Base-by-base conservation (phyloP, 2,113 vertebrate genomes). In the Pyxicephalus adspersus region DNA sequence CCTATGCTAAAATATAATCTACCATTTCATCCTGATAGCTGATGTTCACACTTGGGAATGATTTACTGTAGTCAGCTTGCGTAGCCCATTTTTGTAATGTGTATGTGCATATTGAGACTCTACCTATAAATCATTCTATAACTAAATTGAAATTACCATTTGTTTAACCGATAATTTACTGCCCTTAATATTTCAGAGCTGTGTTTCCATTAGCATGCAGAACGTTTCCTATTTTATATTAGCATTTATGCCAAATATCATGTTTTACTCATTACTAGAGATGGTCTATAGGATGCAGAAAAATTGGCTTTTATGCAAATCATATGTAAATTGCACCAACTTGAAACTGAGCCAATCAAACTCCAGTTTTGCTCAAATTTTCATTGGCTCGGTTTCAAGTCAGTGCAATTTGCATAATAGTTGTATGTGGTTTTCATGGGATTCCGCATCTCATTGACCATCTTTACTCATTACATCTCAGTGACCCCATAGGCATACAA, bases 141-240 rank as follows among this genome's bases (percentile, higher is more conserved):
- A 79, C 29, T 70, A 68, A 60, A 79, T 79, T 34, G n/a, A 25
- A 70, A 79, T 68, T 45, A 58, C 64, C 77, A 79, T 70, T 79
- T 45, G 52, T 68, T 50, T 68, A 79, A 25, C 63, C 50, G 23
- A 28, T 13, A 79, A 60, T 68, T 79, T 58, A 68, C 64, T 68
- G 52, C 31, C 52, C 50, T 58, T 60, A 68, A 68, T 60, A 79
- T 45, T 68, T 79, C 77, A 68, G 58, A 58, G 51, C 52, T 68
- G 28, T 68, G 34, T 26, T 55, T 60, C 63, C 65, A 79, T 79
- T 79, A 57, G 77, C 77, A 60, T 60, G 77, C 64, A 79, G 25
- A 18, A 54, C 45, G 54, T 28, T 77, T 54, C 57, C 26, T 77
- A 38, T 64, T 57, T 77, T 79, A 58, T 68, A n/a, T 45, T 66